Evolutionary conservation across 2,888 invertebrate genomes (phyloP), one percentile per base, ranked within the genome.

Genomic region (Perdita meconis): DNA sequence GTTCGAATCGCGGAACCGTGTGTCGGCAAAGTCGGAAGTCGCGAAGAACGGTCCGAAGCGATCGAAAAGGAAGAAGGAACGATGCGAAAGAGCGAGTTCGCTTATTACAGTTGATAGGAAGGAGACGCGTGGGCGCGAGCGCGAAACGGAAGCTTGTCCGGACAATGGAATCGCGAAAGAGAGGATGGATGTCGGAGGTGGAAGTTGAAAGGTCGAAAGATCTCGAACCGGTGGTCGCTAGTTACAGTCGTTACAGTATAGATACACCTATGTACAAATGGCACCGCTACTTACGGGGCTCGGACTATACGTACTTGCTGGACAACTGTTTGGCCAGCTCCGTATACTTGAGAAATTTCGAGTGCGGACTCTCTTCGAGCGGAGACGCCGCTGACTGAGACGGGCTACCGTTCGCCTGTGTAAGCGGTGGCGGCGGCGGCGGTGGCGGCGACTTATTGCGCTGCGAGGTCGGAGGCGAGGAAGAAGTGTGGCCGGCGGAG

Each of bases 311-410:
- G 94, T 98, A 98, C 94, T 98, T 98, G 94, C 98, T 98, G 92
- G 98, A 98, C 93, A 99, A 94, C 94, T 99, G 98, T 94, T 98
- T 98, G 90, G 99, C 99, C 93, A 99, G 95, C 94, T 99, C 98
- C 92, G 98, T 98, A 94, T 99, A 99, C 94, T 98, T 98, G 88
- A 98, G 96, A 94, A 98, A 98, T 94, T 98, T 99, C 88, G 98
- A 98, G 93, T 98, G 98, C 60, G 98, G 97, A 92, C 97, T 97
- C 93, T 98, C 98, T 90, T 97, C 97, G 70, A 92, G 89, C 51
- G 92, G 89, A 64, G 91, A 92, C 38, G 90, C 93, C 88, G 87
- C 94, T 92, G 85, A 86, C 79, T 91, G 95, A 92, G 92, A 90
- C 53, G 92, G 92, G 81, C 92, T 92, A 44, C 92, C 92, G 81